These are phyloP conservation scores for Pogonophryne albipinna DNA, from an alignment of 2,797 vertebrate species.

Conservation along the genomic window DNA sequence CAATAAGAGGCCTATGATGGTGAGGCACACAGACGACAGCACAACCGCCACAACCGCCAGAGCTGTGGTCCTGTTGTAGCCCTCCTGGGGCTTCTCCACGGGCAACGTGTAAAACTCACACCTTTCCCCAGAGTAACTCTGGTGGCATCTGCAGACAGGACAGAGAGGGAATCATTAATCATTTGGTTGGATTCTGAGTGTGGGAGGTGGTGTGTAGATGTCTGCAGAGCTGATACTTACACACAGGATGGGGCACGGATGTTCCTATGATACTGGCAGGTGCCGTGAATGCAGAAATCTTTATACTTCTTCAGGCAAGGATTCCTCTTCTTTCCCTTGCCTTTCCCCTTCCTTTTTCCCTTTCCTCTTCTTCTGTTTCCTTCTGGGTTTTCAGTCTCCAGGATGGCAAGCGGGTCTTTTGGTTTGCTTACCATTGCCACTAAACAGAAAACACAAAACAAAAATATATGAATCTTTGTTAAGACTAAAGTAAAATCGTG, in stretches of 20 bases:
- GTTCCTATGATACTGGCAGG: conserved; percentile 90
- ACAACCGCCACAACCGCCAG: conserved; percentile 94
- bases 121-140: conserved; percentile 90
- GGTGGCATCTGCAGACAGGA: conserved; percentile 86
- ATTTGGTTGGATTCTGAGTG: neutral
- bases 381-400: conserved; percentile 79
- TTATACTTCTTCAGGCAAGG: conserved; percentile 94
- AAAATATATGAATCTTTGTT: neutral
- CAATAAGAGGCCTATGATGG: conserved; percentile 93
- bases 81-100: conserved; percentile 76
- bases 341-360: conserved; percentile 90
- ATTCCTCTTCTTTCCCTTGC: conserved; percentile 94
- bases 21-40: conserved; percentile 93
- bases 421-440: conserved; percentile 94
- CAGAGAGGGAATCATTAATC: neutral
- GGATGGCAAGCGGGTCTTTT: conserved; percentile 80
- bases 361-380: conserved; percentile 72
- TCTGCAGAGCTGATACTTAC: conserved; percentile 84
- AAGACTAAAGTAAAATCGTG: too few species aligned
- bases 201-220: too few species aligned
- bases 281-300: conserved; percentile 95
- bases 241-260: conserved; percentile 89
- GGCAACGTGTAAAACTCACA: conserved; percentile 90
- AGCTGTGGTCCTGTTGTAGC: conserved; percentile 92
- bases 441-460: conserved; percentile 59